Conservation (phyloP, 1,140 invertebrate genomes). For the Wiebesia pumilae region DNA sequence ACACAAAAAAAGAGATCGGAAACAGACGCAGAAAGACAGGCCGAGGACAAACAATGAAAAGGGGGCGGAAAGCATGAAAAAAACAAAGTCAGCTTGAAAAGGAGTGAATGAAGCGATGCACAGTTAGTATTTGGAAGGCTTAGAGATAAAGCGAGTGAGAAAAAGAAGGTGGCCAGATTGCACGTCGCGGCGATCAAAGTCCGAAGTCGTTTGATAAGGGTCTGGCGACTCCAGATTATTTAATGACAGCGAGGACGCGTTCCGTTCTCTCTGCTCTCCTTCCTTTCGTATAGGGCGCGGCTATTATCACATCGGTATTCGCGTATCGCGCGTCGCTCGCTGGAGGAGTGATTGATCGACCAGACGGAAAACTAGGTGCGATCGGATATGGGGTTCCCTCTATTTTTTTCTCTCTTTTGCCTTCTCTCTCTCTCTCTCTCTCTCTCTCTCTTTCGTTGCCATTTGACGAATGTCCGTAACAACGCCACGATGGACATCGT, state of each 20-base stretch:
- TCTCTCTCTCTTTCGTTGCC: neutral
- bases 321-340: constrained; percentile 3
- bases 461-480: neutral
- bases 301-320: constrained; percentile 34
- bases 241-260: neutral
- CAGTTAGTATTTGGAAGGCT: neutral
- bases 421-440: neutral
- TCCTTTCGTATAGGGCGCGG: neutral
- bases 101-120: constrained; percentile 10
- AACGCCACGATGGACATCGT: neutral
- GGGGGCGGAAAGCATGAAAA: neutral
- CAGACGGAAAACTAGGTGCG: constrained; percentile 46
- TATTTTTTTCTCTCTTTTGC: neutral
- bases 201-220: constrained; percentile 33
- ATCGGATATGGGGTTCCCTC: constrained; percentile 17
- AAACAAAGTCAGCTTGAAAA: neutral
- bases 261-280: neutral
- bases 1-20: constrained; percentile 4
- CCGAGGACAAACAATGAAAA: neutral
- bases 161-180: neutral
- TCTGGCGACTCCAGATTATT: constrained; percentile 45
- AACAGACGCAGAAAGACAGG: neutral
- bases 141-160: neutral
- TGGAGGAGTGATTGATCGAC: constrained; percentile 42
- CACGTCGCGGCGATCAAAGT: constrained; percentile 4